Percentiles rank a stretch among this genome's conserved stretches.
Conservation (phyloP, 2,113 vertebrate species). For the Oxyruncus cristatus region DNA sequence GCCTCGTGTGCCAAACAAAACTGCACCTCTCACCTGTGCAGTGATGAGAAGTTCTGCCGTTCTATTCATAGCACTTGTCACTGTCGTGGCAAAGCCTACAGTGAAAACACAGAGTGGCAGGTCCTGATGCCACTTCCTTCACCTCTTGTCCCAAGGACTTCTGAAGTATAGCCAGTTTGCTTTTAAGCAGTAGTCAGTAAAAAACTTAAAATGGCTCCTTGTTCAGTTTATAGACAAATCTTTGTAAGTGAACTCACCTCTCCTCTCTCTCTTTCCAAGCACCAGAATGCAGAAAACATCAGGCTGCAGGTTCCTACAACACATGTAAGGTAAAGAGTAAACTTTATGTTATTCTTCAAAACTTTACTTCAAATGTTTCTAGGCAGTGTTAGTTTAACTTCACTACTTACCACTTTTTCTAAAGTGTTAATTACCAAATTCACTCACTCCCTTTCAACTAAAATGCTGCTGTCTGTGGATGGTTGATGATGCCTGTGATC, state of each 20-base stretch:
- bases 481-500: not conserved
- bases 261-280: conserved; percentile 48
- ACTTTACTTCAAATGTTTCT: not conserved
- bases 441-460: not conserved
- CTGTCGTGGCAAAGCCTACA: not conserved
- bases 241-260: not conserved
- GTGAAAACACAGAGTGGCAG: not conserved
- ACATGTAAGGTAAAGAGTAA: conserved; percentile 73
- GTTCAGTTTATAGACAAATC: not conserved
- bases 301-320: conserved; percentile 73
- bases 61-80: not conserved
- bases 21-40: conserved; percentile 6
- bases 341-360: not conserved
- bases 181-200: not conserved
- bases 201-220: not conserved
- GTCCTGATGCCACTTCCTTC: not conserved
- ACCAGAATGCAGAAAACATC: conserved; percentile 71
- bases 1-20: not conserved
- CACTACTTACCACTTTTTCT: not conserved
- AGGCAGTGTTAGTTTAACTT: not conserved
- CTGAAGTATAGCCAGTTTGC: not conserved
- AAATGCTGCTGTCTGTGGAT: not conserved
- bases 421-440: not conserved
- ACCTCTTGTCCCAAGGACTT: not conserved
- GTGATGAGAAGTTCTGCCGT: not conserved